phyloP scores from a whole-genome alignment of 2,888 invertebrate species.

The Cyclophora punctaria region DNA sequence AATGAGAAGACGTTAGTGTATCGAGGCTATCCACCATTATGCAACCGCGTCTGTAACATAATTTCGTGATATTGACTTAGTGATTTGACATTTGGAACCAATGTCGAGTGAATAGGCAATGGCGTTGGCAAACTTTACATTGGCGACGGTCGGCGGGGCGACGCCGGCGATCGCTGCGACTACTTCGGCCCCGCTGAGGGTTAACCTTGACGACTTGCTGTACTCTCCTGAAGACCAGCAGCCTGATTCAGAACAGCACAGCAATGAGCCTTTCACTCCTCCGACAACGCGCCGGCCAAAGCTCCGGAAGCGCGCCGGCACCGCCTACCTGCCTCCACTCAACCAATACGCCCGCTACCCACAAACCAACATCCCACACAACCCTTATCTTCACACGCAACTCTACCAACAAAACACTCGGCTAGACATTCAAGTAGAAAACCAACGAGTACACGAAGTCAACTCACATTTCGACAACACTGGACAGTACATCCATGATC shows the following conservation, averaged over 20 bases:
- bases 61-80: slow-evolving; percentile 39
- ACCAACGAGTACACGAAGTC: slow-evolving; percentile 56
- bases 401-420: slow-evolving; percentile 56
- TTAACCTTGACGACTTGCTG: slow-evolving; percentile 57
- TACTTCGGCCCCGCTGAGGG: slow-evolving; percentile 45
- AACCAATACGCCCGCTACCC: slow-evolving; percentile 63
- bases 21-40: slow-evolving; percentile 44
- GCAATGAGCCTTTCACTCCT: slow-evolving; percentile 44
- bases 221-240: slow-evolving; percentile 60
- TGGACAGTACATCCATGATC: slow-evolving; percentile 64
- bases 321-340: slow-evolving; percentile 60
- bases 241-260: slow-evolving; percentile 34
- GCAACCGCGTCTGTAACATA: slow-evolving; percentile 47
- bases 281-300: slow-evolving; percentile 54
- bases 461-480: slow-evolving; percentile 54
- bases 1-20: slow-evolving; percentile 49
- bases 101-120: slow-evolving; percentile 58
- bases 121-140: slow-evolving; percentile 65
- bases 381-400: slow-evolving; percentile 60
- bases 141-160: slow-evolving; percentile 45
- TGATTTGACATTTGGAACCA: slow-evolving; percentile 53
- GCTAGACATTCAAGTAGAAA: slow-evolving; percentile 54
- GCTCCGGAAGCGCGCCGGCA: slow-evolving; percentile 63
- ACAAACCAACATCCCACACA: slow-evolving; percentile 49
- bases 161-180: slow-evolving; percentile 50